Conservation (phyloP, 2,888 invertebrate genomes). For the Leptodirus hochenwartii region DNA sequence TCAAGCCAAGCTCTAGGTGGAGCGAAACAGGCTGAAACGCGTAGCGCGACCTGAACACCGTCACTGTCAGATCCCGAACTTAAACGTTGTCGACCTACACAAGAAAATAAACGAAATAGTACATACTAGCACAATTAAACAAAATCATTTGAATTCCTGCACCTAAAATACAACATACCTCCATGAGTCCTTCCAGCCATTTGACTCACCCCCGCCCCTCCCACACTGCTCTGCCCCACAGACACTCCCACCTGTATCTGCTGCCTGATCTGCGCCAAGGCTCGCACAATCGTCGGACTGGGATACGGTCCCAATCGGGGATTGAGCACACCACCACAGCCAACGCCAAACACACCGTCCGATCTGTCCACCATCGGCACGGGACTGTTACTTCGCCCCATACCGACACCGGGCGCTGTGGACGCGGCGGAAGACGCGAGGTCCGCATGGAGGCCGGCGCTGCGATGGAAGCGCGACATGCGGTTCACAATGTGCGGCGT, state of each 20-base stretch:
- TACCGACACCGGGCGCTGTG: too few species aligned
- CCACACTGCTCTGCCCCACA: neutral
- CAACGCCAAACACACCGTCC: too few species aligned
- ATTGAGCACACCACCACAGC: constrained; percentile 43
- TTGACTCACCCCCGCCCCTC: neutral
- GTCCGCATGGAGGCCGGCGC: constrained; percentile 69
- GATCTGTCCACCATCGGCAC: constrained; percentile 29
- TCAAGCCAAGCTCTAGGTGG: constrained; percentile 53
- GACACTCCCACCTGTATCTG: too few species aligned
- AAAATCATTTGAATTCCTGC: neutral
- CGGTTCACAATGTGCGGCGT: constrained; percentile 85
- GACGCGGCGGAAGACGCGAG: too few species aligned
- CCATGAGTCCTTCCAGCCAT: neutral
- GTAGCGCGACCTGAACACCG: constrained; percentile 45
- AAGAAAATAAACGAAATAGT: constrained; percentile 8
- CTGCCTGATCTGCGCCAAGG: constrained; percentile 75
- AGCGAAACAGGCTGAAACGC: constrained; percentile 67
- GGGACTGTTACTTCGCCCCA: constrained; percentile 56
- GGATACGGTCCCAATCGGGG: constrained; percentile 85
- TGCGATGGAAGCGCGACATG: constrained; percentile 81
- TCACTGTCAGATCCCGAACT: constrained; percentile 53
- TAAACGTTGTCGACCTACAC: constrained; percentile 44
- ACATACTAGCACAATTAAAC: constrained; percentile 19
- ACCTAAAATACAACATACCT: neutral
- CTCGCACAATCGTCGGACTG: constrained; percentile 58